Evolutionary conservation across 2,888 invertebrate species (phyloP).

Genomic region (Bruchidius siliquastri): DNA sequence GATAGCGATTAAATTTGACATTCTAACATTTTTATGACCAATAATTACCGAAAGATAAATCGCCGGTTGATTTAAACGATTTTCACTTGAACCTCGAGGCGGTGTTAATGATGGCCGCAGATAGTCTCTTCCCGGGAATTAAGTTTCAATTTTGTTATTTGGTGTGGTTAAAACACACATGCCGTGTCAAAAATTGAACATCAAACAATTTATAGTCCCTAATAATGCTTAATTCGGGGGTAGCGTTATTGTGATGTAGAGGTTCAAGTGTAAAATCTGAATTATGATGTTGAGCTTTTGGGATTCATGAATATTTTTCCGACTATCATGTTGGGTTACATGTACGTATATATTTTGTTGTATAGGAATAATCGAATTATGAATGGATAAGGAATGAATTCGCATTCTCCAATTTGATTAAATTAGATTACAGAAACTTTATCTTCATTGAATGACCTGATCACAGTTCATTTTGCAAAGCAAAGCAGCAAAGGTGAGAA

Average conservation of each 20-base stretch:
- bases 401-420: no score
- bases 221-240: neutral
- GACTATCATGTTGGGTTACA: no score
- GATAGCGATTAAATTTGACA: neutral
- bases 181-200: neutral
- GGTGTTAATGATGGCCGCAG: neutral
- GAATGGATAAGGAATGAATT: no score
- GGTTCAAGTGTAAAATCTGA: neutral
- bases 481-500: no score
- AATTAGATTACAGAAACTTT: no score
- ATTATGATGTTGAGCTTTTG: neutral
- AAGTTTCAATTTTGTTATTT: neutral
- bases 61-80: neutral
- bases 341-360: no score
- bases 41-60: neutral
- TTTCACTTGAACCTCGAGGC: neutral
- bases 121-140: neutral
- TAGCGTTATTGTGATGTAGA: neutral
- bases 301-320: neutral
- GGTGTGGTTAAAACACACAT: neutral
- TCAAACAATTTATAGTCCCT: neutral
- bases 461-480: no score
- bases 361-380: no score
- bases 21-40: neutral
- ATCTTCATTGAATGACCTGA: no score